Evolutionary conservation across 2,888 invertebrate species (phyloP), one percentile per base, ranked within the genome.

Genomic region (Drosophila pseudotalamancana): DNA sequence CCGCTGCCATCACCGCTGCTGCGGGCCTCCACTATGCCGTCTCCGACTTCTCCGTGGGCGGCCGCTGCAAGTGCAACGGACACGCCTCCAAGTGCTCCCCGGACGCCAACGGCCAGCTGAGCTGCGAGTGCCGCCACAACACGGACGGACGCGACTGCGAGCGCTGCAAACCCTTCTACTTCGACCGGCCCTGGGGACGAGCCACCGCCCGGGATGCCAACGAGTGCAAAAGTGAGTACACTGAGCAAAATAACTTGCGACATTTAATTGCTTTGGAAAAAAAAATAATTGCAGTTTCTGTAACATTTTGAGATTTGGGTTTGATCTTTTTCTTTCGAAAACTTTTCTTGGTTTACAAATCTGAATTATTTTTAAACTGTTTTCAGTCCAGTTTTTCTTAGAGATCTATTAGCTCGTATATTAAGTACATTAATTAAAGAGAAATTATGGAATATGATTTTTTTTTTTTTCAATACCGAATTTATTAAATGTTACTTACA

Each of bases 51-150:
- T 97, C 99, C 61, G 98, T 99, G 76, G 99, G 99, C 64, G 99
- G 99, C 32, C 95, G 99, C 37, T 99, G 99, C 93, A 99, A 99
- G 94, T 99, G 99, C 92, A 99, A 99, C 92, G 99, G 99, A 29
- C 99, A 99, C 92, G 99, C 99, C 62, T 97, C 98, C 70, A 94
- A 96, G 70, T 99, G 99, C 92, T 69, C 74, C 39, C 46, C 64
- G 43, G 74, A 60, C 25, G 73, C 83, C 54, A 89, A 82, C 88
- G 75, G 94, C 89, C 95, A 94, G 14, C 49, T 97, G 92, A 94
- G 95, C 55, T 99, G 99, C 93, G 98, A 99, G 89, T 99, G 99
- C 93, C 96, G 96, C 92, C 99, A 99, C 93, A 99, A 99, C 92
- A 99, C 99, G 50, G 99, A 98, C 29, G 99, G 99, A 50, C 93